These are phyloP conservation scores for Sebastes aleutianus DNA, from an alignment of 2,797 vertebrate species.

Conservation along the genomic window DNA sequence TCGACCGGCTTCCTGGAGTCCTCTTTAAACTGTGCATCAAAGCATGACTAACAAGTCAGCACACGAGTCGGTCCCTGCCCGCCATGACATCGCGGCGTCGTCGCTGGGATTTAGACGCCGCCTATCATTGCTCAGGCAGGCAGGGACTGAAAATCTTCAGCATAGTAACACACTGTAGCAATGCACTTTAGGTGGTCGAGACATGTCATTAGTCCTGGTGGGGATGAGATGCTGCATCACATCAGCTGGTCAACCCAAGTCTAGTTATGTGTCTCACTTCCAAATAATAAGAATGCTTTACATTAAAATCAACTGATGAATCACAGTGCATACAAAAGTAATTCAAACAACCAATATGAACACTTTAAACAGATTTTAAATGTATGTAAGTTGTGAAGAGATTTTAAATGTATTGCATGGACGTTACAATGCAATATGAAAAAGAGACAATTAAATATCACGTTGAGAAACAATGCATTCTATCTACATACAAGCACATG, in stretches of 20 bases:
- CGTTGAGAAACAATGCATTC: background rate
- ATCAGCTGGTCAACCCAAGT: background rate
- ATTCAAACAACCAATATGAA: background rate
- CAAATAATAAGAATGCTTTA: background rate
- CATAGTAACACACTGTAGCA: conserved; percentile 35
- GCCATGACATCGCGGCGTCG: conserved; percentile 51
- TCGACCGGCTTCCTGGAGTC: conserved; percentile 69
- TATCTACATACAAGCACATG: background rate
- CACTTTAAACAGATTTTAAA: background rate
- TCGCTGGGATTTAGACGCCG: conserved; percentile 37
- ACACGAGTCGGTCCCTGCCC: conserved; percentile 57
- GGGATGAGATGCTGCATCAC: background rate
- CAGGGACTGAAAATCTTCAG: conserved; percentile 24
- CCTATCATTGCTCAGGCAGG: conserved; percentile 40
- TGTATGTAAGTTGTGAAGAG: background rate
- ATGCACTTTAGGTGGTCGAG: background rate
- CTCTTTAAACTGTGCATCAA: conserved; percentile 84
- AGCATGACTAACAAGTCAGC: conserved; percentile 80
- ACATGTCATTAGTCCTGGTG: background rate
- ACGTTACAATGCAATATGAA: background rate
- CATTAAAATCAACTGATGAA: background rate
- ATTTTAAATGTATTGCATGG: background rate
- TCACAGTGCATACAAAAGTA: background rate
- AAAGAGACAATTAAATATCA: background rate
- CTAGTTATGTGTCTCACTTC: background rate